A percentile compares a stretch with the other conserved stretches of the same genome.
These are phyloP conservation scores for Heptranchias perlo DNA, from an alignment of 2,113 vertebrate species.

Conservation along the genomic window DNA sequence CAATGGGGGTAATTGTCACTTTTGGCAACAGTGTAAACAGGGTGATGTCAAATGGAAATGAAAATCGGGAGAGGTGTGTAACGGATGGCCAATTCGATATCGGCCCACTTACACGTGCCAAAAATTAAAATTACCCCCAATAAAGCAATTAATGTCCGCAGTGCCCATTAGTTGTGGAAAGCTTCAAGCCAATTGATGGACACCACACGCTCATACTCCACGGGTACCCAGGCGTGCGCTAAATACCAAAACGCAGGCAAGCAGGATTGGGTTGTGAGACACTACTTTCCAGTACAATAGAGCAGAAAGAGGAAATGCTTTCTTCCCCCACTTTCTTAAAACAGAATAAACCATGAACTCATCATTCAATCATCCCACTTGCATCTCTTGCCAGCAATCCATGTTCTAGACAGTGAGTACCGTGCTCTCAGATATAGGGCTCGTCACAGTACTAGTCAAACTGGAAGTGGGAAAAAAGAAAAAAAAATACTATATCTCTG, in stretches of 20 bases:
- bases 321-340: neutral
- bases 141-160: neutral
- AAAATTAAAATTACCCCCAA: neutral
- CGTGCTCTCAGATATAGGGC: neutral
- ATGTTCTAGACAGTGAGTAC: neutral
- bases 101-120: neutral
- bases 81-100: neutral
- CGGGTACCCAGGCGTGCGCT: neutral
- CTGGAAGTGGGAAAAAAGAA: neutral
- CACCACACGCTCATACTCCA: no score
- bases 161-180: neutral
- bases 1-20: neutral
- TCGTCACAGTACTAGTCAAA: neutral
- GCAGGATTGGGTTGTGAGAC: neutral
- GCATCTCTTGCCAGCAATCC: neutral
- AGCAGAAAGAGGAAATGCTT: neutral
- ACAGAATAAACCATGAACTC: neutral
- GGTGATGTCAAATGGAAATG: neutral
- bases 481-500: neutral
- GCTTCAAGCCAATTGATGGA: no score
- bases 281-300: neutral
- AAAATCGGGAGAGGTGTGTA: neutral
- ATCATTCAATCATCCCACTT: neutral
- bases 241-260: neutral
- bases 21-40: neutral